Base-by-base conservation (phyloP, 2,888 invertebrate genomes). In the Chalcosyrphus nemorum region DNA sequence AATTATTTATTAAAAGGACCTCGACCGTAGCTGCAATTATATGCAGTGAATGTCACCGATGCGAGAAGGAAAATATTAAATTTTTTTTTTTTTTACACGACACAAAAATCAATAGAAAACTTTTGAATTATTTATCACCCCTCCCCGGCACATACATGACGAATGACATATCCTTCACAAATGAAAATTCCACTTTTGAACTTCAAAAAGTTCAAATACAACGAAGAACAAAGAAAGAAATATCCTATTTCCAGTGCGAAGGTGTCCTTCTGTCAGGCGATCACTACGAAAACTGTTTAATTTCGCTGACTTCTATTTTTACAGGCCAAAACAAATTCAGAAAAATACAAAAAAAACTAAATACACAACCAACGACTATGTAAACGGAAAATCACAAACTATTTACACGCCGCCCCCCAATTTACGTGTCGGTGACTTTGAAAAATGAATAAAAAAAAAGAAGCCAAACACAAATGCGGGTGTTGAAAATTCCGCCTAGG, bases 191-290 rank as follows among this genome's bases (percentile, higher is more conserved):
- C 45, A 54, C 43, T 71, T 71, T 47, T 71, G 71, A 65, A 71
- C 63, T 72, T 72, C 11, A 61, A 57, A n/a, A n/a, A n/a, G n/a
- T n/a, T n/a, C n/a, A n/a, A n/a, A n/a, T n/a, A 47, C 9, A 29
- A 19, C 19, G 9, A n/a, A 24, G 1, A 24, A 4, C n/a, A 4
- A 38, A 38, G 6, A 38, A 13, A 13, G 0, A 45, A 45, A 13
- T 19, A 15, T 72, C 19, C 35, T 24, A 5, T 15, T 50, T 3
- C 4, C 9, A 50, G 13, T 50, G 52, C 43, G 76, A 43, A 52
- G 15, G 61, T 77, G 81, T 72, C 77, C 81, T 82, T 77, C 77
- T 45, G 59, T 66, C 66, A 77, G 71, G 77, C 81, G 50, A 78
- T 57, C 61, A 54, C 66, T 24, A 41, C 19, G 61, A 41, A 45